Percentiles rank a stretch among this genome's conserved stretches.
Evolutionary conservation across 2,888 invertebrate genomes (phyloP).

Genomic region (Scaptomyza polygonia): DNA sequence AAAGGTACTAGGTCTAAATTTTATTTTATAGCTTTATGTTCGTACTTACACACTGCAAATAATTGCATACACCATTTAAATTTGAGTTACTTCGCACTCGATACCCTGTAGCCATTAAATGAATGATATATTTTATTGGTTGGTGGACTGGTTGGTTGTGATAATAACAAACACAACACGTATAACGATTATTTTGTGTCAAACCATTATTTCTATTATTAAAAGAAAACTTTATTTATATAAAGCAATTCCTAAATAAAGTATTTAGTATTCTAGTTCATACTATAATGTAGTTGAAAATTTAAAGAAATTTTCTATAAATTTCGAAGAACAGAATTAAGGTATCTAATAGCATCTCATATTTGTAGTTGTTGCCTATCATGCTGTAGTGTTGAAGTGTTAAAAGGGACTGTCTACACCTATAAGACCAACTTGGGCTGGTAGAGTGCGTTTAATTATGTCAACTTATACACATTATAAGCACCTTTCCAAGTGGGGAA

Average conservation of each 20-base stretch:
- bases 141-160: too few relatives aligned
- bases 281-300: too few relatives aligned
- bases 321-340: neutral
- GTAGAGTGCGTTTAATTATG: slow-evolving; percentile 56
- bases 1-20: slow-evolving; percentile 8
- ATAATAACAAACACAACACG: too few relatives aligned
- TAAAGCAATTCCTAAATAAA: too few relatives aligned
- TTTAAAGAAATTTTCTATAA: neutral
- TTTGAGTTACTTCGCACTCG: slow-evolving; percentile 22
- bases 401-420: slow-evolving; percentile 52
- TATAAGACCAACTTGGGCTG: slow-evolving; percentile 10
- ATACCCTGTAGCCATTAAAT: slow-evolving; percentile 4
- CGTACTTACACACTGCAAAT: slow-evolving; percentile 24
- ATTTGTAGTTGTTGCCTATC: slow-evolving; percentile 15
- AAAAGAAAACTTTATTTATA: too few relatives aligned
- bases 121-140: neutral
- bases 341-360: neutral
- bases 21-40: slow-evolving; percentile 21
- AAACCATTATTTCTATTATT: too few relatives aligned
- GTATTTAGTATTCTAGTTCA: too few relatives aligned
- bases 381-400: slow-evolving; percentile 43
- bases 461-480: slow-evolving; percentile 55
- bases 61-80: slow-evolving; percentile 38
- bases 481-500: slow-evolving; percentile 18
- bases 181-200: too few relatives aligned